These are phyloP conservation scores for Opisthograptis luteolata DNA, from an alignment of 2,888 invertebrate genomes.

Conservation along the genomic window DNA sequence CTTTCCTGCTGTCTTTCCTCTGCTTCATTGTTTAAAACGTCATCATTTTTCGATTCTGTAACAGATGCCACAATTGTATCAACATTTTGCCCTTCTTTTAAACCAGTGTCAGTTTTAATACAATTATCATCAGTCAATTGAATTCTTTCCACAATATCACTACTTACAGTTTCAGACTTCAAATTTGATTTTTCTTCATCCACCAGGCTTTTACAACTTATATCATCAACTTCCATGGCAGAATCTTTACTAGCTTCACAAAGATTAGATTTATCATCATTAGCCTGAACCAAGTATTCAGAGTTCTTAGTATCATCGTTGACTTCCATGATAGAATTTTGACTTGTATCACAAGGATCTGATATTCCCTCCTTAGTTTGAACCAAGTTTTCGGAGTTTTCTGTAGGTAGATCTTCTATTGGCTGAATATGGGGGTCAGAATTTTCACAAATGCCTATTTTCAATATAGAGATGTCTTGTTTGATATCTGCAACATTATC, in stretches of 20 bases:
- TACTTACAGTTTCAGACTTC: constrained; percentile 24
- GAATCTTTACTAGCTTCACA: background rate
- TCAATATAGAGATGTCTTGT: too few species aligned
- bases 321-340: constrained; percentile 2
- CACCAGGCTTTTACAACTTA: background rate
- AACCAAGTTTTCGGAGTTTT: background rate
- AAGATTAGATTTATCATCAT: background rate
- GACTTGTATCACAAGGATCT: background rate
- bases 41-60: constrained; percentile 32
- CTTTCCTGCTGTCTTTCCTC: constrained; percentile 6
- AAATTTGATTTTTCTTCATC: background rate
- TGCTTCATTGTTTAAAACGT: constrained; percentile 16
- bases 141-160: constrained; percentile 13
- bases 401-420: background rate
- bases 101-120: constrained; percentile 5
- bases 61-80: constrained; percentile 28
- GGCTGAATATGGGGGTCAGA: background rate
- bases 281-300: background rate
- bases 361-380: background rate
- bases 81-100: constrained; percentile 19
- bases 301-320: constrained; percentile 1
- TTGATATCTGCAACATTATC: background rate
- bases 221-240: constrained; percentile 6
- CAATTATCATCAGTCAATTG: constrained; percentile 6
- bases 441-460: too few species aligned